phyloP scores from a whole-genome alignment of 1,140 invertebrate species.

The Oreohelix idahoensis region DNA sequence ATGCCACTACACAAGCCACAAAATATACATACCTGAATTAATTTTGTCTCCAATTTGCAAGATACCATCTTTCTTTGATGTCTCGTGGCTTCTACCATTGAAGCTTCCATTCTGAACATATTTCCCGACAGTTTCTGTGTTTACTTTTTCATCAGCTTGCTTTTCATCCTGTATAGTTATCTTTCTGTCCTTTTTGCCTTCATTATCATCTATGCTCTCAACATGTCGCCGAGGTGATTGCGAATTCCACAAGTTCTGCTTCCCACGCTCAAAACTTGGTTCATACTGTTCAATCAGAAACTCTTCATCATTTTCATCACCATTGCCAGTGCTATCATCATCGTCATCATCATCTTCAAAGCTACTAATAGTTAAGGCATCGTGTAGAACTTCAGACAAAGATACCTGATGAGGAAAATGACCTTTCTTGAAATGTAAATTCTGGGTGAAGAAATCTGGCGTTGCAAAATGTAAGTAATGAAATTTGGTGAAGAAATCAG shows the following conservation, averaged over 20 bases:
- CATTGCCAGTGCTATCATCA: background rate
- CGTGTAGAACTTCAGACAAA: slow-evolving; percentile 41
- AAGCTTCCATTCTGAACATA: background rate
- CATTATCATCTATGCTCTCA: background rate
- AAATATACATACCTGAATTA: background rate
- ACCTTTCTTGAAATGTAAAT: too few species aligned
- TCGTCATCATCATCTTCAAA: slow-evolving; percentile 49
- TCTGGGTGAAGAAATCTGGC: too few species aligned
- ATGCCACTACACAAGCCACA: too few species aligned
- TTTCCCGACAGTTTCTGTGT: background rate
- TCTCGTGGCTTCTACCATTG: background rate
- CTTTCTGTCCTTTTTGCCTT: background rate
- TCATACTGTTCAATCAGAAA: background rate
- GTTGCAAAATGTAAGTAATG: too few species aligned
- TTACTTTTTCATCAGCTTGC: background rate
- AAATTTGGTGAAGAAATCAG: too few species aligned
- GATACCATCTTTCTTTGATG: background rate
- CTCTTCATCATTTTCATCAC: background rate
- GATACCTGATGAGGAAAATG: slow-evolving; percentile 39
- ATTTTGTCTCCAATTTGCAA: background rate
- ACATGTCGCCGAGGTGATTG: background rate
- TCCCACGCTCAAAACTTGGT: background rate
- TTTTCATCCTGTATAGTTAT: background rate
- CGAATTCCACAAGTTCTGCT: background rate
- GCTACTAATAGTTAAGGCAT: slow-evolving; percentile 28